Percentiles rank a stretch among this genome's conserved stretches.
phyloP scores from a whole-genome alignment of 2,113 vertebrate species.

The Oceanites oceanicus region DNA sequence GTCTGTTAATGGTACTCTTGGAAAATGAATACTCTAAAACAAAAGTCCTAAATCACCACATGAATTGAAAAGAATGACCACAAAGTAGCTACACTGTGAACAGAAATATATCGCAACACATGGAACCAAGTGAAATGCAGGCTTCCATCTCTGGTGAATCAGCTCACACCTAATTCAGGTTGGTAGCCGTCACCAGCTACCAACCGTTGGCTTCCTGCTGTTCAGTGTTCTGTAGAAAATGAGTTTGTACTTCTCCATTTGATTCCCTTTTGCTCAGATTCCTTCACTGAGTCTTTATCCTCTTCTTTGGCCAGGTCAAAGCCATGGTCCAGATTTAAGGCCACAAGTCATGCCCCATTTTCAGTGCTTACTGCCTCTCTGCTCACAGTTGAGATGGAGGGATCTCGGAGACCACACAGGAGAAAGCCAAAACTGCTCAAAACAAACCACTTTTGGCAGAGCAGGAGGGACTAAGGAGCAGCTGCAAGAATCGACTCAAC shows the following conservation, averaged over 20 bases:
- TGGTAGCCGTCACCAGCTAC: not conserved
- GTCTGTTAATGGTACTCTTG: not conserved
- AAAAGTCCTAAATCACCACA: not conserved
- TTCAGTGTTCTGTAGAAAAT: not conserved
- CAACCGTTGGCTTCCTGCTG: not conserved
- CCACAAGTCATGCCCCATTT: not conserved
- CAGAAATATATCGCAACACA: not conserved
- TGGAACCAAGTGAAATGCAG: not conserved
- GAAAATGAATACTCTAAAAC: not conserved
- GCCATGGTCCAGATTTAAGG: not conserved
- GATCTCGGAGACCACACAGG: accelerated
- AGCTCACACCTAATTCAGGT: not conserved
- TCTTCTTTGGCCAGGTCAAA: not conserved
- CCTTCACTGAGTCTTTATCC: not conserved
- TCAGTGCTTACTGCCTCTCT: not conserved
- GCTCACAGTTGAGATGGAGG: not conserved
- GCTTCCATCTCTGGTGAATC: not conserved
- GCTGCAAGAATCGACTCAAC: not conserved
- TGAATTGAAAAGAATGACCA: not conserved
- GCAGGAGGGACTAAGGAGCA: not conserved
- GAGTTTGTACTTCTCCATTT: not conserved
- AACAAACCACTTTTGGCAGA: not conserved
- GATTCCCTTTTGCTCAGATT: not conserved
- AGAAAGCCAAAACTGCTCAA: not conserved
- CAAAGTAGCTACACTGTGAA: not conserved